Conservation (phyloP, 2,113 vertebrate species). For the Murina feae region DNA sequence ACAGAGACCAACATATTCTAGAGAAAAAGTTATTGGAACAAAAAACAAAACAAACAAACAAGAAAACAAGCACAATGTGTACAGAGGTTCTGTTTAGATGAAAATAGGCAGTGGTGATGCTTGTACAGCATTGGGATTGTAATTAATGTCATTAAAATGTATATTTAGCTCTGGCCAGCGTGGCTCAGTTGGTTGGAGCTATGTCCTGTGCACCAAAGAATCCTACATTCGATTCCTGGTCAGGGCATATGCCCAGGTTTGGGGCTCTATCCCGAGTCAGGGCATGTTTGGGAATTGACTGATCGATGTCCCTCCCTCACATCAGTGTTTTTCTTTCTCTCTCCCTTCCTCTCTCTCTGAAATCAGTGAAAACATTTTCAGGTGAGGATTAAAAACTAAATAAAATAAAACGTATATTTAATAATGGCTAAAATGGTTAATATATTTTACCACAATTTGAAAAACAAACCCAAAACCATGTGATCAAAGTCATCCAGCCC, state of each 20-base stretch:
- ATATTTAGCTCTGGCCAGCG: background rate
- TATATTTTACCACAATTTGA: background rate
- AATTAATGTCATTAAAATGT: background rate
- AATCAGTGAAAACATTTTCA: too few species aligned
- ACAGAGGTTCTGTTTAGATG: background rate
- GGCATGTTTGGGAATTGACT: too few species aligned
- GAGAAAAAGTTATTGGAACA: background rate
- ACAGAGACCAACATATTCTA: background rate
- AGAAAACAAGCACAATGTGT: background rate
- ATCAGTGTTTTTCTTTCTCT: too few species aligned
- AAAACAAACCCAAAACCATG: background rate
- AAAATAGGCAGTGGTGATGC: background rate
- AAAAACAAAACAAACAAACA: background rate
- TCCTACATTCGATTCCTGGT: too few species aligned
- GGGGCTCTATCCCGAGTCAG: too few species aligned
- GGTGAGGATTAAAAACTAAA: too few species aligned
- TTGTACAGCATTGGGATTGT: background rate
- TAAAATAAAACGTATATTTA: background rate
- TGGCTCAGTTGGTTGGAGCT: too few species aligned
- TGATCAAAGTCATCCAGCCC: background rate
- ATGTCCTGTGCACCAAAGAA: too few species aligned
- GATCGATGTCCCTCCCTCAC: too few species aligned
- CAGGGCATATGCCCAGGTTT: too few species aligned
- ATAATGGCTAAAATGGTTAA: background rate
- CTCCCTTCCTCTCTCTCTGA: too few species aligned